Base-by-base conservation (phyloP, 2,888 invertebrate genomes). In the Venustoraphidia nigricollis region DNA sequence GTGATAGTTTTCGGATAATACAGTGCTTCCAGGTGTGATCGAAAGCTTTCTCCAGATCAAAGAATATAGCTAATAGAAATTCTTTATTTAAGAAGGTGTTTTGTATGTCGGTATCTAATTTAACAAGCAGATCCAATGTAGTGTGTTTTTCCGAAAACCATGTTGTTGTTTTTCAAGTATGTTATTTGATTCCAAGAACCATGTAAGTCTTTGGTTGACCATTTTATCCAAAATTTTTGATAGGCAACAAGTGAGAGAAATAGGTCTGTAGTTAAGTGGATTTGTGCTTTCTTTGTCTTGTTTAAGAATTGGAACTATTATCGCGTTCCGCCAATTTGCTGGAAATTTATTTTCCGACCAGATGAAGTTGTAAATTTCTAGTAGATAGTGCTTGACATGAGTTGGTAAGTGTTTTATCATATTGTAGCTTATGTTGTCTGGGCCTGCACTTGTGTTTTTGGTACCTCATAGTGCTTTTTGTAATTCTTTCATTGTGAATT, bases 171-270 rank as follows among this genome's bases (percentile, higher is more conserved):
- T 14, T n/a, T 47, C 38, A 2, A 56, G 17, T n/a, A 50, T 44
- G 9, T 52, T 46, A 10, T 48, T 49, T 13, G 11, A 44, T 46
- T 57, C 54, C 17, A 57, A 43, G 34, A 40, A 27, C 42, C 50
- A 47, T 9, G 47, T 9, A 6, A 42, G 42, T 5, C 50, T 10
- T 9, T 47, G 40, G 17, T 47, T 46, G n/a, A 49, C 34, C 43
- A 47, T 47, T 34, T 47, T 50, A 14, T 50, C 46, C 14, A 50
- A n/a, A 4, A 50, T 9, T 34, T 47, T 50, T 10, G 46, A 42
- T 34, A 47, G 11, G 8, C 14, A 40, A 38, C 43, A 47, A 14
- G 47, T 47, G 27, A 50, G 44, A 8, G 47, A 14, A 10, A 50
- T 50, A 9, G 47, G 47, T 37, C 50, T 36, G 34, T 14, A 50